Evolutionary conservation across 1,140 invertebrate genomes (phyloP).

Genomic region (Phthorimaea operculella): DNA sequence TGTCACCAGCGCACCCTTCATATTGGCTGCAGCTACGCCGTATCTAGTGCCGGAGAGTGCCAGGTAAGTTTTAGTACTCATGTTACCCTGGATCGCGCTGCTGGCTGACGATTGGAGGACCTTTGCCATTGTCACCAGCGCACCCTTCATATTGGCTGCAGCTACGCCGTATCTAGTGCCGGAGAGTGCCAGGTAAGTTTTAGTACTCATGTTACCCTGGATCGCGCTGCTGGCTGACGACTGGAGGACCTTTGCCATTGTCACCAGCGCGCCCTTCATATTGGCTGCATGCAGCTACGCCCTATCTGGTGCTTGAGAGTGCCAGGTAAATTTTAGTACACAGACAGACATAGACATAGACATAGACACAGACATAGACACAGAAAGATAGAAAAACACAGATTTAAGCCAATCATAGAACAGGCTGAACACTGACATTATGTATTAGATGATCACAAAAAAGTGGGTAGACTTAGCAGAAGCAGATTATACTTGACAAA

Average conservation of each 20-base stretch:
- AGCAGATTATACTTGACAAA: too few species aligned
- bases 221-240: slow-evolving; percentile 80
- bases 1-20: slow-evolving; percentile 79
- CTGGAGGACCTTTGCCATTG: slow-evolving; percentile 79
- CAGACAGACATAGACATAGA: too few species aligned
- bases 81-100: slow-evolving; percentile 85
- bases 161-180: slow-evolving; percentile 81
- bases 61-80: too few species aligned
- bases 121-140: slow-evolving; percentile 78
- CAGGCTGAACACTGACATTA: too few species aligned
- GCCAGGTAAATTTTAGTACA: slow-evolving; percentile 73
- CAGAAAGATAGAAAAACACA: too few species aligned
- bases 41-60: too few species aligned
- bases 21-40: slow-evolving; percentile 76
- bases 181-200: slow-evolving; percentile 85
- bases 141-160: slow-evolving; percentile 76
- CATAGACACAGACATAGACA: too few species aligned
- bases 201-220: slow-evolving; percentile 87
- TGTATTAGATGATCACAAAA: too few species aligned
- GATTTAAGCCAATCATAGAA: too few species aligned
- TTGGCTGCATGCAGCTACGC: slow-evolving; percentile 76
- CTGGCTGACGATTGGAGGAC: slow-evolving; percentile 80
- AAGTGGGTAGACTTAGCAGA: too few species aligned
- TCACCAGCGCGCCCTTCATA: slow-evolving; percentile 79
- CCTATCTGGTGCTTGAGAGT: slow-evolving; percentile 84